A percentile compares a stretch with the other conserved stretches of the same genome.
These are phyloP conservation scores for Eupleurogrammus muticus DNA, from an alignment of 2,797 vertebrate species.

Conservation along the genomic window DNA sequence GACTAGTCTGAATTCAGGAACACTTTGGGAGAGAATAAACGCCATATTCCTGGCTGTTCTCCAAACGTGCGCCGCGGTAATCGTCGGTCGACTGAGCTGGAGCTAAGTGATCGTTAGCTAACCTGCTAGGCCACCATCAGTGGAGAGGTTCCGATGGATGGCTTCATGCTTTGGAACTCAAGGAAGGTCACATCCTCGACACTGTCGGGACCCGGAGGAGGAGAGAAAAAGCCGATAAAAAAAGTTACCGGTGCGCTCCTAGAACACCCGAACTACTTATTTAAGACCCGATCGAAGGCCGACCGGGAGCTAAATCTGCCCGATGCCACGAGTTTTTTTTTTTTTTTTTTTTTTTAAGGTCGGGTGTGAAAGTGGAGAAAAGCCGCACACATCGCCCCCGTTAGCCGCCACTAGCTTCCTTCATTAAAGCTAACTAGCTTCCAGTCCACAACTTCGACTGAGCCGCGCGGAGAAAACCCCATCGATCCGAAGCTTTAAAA, in stretches of 20 bases:
- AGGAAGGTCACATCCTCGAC: slow-evolving; percentile 85
- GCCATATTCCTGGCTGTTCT: neutral
- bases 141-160: slow-evolving; percentile 77
- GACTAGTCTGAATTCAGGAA: neutral
- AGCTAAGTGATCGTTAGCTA: slow-evolving; percentile 72
- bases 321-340: slow-evolving; percentile 31
- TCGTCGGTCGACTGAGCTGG: slow-evolving; percentile 15
- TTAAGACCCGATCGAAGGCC: accelerated
- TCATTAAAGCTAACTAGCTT: slow-evolving; percentile 63
- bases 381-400: slow-evolving; percentile 66
- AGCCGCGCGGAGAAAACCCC: slow-evolving; percentile 15
- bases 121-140: slow-evolving; percentile 77
- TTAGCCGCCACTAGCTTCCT: slow-evolving; percentile 72
- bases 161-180: slow-evolving; percentile 73
- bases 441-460: slow-evolving; percentile 64
- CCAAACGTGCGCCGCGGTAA: neutral
- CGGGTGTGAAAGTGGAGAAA: slow-evolving; percentile 64
- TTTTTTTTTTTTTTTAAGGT: slow-evolving; percentile 1
- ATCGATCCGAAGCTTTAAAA: neutral
- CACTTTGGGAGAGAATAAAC: neutral
- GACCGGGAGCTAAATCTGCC: neutral
- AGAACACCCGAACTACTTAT: neutral
- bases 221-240: slow-evolving; percentile 51
- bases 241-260: slow-evolving; percentile 44
- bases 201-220: slow-evolving; percentile 59